Conservation (phyloP, 2,888 invertebrate genomes). For the Limenitis camilla region DNA sequence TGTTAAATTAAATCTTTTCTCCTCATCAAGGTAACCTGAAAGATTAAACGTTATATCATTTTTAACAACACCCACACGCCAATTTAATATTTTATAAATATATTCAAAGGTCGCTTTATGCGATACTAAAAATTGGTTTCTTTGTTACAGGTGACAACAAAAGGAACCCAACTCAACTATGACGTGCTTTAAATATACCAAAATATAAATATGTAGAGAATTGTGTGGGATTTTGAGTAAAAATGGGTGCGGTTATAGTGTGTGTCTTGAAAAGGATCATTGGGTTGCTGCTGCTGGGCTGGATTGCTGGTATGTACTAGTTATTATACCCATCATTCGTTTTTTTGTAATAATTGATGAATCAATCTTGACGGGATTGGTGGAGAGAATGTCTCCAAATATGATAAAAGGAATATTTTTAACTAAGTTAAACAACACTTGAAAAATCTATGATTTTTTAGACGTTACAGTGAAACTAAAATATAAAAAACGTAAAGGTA, state of each 20-base stretch:
- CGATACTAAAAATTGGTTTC: constrained; percentile 33
- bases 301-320: constrained; percentile 51
- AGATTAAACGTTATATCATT: constrained; percentile 12
- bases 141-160: constrained; percentile 51
- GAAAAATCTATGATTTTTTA: too few relatives aligned
- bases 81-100: constrained; percentile 11
- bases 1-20: too few relatives aligned
- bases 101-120: constrained; percentile 21
- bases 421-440: too few relatives aligned
- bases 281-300: constrained; percentile 43
- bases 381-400: too few relatives aligned
- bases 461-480: too few relatives aligned
- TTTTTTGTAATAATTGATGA: not conserved
- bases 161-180: constrained; percentile 28
- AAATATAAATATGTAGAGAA: constrained; percentile 25
- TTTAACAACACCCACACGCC: constrained; percentile 6
- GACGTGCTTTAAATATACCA: constrained; percentile 25
- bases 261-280: constrained; percentile 34
- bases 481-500: too few relatives aligned
- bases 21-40: not conserved
- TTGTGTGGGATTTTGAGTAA: constrained; percentile 18
- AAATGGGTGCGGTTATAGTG: constrained; percentile 45
- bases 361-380: too few relatives aligned
- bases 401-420: too few relatives aligned
- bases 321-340: not conserved